A percentile compares a stretch with the other conserved stretches of the same genome.
phyloP scores from a whole-genome alignment of 2,113 vertebrate species.

The Baryphthengus martii region DNA sequence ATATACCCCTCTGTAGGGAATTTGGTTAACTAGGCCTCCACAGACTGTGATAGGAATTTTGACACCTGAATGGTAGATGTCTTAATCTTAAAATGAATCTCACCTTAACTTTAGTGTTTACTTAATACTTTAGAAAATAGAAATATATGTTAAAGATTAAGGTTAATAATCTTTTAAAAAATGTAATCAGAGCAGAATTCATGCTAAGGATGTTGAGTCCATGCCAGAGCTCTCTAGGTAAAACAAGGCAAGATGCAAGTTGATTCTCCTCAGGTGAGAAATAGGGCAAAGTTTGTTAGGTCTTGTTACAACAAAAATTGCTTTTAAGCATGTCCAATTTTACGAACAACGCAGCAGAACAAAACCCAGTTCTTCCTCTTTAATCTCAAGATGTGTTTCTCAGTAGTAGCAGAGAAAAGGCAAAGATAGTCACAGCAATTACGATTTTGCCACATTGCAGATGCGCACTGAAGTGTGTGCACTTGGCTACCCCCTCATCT shows the following conservation, averaged over 20 bases:
- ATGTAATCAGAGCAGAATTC: not conserved
- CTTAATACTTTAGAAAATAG: not conserved
- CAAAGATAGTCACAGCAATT: not conserved
- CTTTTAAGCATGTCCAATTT: not conserved
- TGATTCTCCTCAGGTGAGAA: not conserved
- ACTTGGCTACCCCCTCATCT: not conserved
- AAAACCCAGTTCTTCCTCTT: not conserved
- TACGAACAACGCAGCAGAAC: not conserved
- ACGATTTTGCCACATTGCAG: not conserved
- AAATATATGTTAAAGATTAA: not conserved
- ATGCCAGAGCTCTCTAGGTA: not conserved
- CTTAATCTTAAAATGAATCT: not conserved
- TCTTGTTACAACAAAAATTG: not conserved
- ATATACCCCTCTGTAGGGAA: not conserved
- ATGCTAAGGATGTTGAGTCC: not conserved
- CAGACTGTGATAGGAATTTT: not conserved
- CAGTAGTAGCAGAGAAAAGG: not conserved
- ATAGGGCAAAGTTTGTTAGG: not conserved
- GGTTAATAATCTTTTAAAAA: not conserved
- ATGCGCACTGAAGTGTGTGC: not conserved
- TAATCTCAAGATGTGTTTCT: not conserved
- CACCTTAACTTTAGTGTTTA: not conserved
- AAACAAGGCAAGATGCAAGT: not conserved
- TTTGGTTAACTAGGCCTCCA: not conserved
- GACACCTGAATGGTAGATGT: not conserved